Base-by-base conservation (phyloP, 1,140 invertebrate species). In the Drosophila rhopaloa region DNA sequence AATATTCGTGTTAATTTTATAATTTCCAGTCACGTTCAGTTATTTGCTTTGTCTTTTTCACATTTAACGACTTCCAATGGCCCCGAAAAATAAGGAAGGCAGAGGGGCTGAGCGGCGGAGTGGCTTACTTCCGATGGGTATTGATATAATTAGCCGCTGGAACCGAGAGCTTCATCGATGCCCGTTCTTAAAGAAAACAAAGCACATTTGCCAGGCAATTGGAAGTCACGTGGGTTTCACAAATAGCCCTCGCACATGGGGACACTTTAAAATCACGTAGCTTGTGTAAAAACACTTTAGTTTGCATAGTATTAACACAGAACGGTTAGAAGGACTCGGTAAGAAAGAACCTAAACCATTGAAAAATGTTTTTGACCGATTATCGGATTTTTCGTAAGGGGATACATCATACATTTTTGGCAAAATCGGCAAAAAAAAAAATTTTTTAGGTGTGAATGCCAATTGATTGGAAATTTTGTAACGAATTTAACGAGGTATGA, bases 1-100 rank as follows among this genome's bases (percentile, higher is more conserved):
- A 68, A 67, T 74, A 82, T 63, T 82, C 75, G 76, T 83, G 80
- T 76, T 79, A 54, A 84, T 76, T 83, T 84, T 80, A 76, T 76
- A 80, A 83, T 80, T 83, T 84, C 81, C 32, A 83, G 81, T 84
- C 81, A 83, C 81, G 81, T 83, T 80, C 81, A 46, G n/a, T 72
- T 80, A 72, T 83, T 80, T 84, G 81, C 76, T 72, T 76, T 84
- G 66, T 62, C 72, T 71, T 76, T 62, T 57, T 41, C 41, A 46
- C 57, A 48, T 37, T 73, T 61, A 41, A 61, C 57, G 68, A 73
- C 58, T 57, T 48, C 43, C 43, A 70, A 50, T 38, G 14, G 47
- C 32, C 46, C 47, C 19, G 27, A 37, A 50, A 48, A 47, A 13
- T 27, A 38, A 48, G 13, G 41, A 37, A 13, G 5, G 14, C 7